Base-by-base conservation (phyloP, 2,888 invertebrate species). In the Nasonovia ribisnigri region DNA sequence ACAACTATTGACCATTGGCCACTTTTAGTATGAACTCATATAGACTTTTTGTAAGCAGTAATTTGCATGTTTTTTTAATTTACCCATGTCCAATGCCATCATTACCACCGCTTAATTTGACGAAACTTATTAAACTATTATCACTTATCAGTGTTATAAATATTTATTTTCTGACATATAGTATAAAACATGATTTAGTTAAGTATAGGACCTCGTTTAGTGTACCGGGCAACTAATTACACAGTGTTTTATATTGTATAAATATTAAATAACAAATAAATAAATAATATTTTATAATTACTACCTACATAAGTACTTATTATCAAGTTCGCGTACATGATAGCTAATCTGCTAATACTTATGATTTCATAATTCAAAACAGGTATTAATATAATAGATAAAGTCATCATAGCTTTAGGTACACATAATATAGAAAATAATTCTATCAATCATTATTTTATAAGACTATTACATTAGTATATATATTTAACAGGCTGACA, bases 391-490 rank as follows among this genome's bases (percentile, higher is more conserved):
- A 36, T 42, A 36, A 36, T 77, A 36, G 20, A 77, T 36, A 77
- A 77, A 20, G 36, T 77, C 36, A 77, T 77, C 8, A 36, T 20
- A 36, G 77, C 13, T 51, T 16, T 36, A 77, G 36, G 20, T 42
- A 77, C 20, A 20, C 20, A 36, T 36, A 29, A 43, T 46, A 57
- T 57, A 43, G 3, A 36, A 57, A 54, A 92, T 6, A 51, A n/a
- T 51, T 54, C 86, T 92, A 86, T 92, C 84, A 77, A 92, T 84
- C 57, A 84, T 54, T 43, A 84, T 54, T 43, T 54, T 54, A 43
- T 84, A 29, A 57, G 84, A 92, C 42, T 87, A 29, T 20, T 42
- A 42, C 43, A 46, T 88, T 67, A 88, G 36, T 54, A 13, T 67
- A 92, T 10, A 36, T 36, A 42, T 13, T 26, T 8, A 48, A 26